Percentiles rank a stretch among this genome's conserved stretches.
phyloP scores from a whole-genome alignment of 2,888 invertebrate genomes.

The Nasonovia ribisnigri region DNA sequence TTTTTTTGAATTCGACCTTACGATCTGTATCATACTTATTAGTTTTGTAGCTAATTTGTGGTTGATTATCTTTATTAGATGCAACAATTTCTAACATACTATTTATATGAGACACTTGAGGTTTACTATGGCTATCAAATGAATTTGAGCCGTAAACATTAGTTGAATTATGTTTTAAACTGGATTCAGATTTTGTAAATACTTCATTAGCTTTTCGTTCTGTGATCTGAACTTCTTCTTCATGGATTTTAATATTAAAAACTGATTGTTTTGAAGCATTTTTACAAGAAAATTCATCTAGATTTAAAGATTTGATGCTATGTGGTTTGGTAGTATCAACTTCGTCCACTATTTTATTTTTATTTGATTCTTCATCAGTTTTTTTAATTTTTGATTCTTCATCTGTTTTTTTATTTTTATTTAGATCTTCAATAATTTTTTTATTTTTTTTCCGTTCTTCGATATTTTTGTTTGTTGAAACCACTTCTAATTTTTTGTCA shows the following conservation, averaged over 20 bases:
- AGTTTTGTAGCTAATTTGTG: background rate
- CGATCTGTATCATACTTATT: background rate
- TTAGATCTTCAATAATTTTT: background rate
- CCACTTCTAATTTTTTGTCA: background rate
- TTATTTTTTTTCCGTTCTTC: background rate
- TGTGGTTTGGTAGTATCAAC: background rate
- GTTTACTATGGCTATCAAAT: constrained; percentile 1
- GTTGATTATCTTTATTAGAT: background rate
- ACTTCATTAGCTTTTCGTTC: constrained; percentile 54
- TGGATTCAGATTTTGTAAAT: constrained; percentile 34
- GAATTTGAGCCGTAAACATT: background rate
- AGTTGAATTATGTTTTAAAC: background rate
- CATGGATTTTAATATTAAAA: constrained; percentile 58
- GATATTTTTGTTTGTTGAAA: constrained; percentile 2
- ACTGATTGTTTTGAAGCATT: constrained; percentile 52
- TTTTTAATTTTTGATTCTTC: background rate
- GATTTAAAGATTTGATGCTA: background rate
- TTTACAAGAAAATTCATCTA: constrained; percentile 31
- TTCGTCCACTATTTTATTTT: background rate
- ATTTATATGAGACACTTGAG: background rate
- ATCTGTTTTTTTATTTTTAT: background rate
- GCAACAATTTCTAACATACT: background rate
- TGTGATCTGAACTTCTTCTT: constrained; percentile 60
- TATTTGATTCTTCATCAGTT: background rate
- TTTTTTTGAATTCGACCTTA: background rate